These are phyloP conservation scores for Mycetomoellerius zeteki DNA, from an alignment of 1,140 invertebrate species.

Conservation along the genomic window DNA sequence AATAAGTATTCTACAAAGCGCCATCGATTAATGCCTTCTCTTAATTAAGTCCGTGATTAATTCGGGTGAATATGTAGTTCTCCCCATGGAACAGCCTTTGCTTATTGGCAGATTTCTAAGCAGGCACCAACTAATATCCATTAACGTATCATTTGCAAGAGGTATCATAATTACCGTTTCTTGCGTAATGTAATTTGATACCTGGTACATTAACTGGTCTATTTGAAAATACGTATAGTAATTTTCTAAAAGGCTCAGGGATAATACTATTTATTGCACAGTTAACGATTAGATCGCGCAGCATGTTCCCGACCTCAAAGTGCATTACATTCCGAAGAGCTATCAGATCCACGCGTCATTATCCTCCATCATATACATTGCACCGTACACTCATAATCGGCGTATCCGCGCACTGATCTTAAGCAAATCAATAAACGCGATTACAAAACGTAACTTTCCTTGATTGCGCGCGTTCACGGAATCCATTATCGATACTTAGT, in stretches of 20 bases:
- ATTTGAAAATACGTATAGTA: conserved; percentile 5
- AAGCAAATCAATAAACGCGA: conserved; percentile 50
- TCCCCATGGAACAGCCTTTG: background rate
- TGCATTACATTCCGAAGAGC: background rate
- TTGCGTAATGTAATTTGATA: conserved; percentile 20
- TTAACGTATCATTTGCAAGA: background rate
- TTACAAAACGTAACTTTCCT: conserved; percentile 17
- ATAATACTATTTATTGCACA: conserved; percentile 5
- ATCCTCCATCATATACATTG: conserved; percentile 33
- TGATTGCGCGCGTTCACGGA: conserved; percentile 15
- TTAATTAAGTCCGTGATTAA: conserved; percentile 43
- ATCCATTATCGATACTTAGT: conserved; percentile 30
- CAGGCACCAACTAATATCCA: background rate
- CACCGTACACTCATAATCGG: background rate
- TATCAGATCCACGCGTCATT: conserved; percentile 19
- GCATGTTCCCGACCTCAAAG: background rate
- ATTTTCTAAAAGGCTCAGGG: background rate
- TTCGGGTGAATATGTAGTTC: background rate
- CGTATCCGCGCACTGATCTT: background rate
- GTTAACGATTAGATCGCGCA: conserved; percentile 29
- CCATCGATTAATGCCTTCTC: conserved; percentile 9
- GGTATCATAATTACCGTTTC: background rate
- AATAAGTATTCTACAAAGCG: conserved; percentile 17
- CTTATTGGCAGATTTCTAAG: background rate
- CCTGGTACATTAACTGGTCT: background rate